These are phyloP conservation scores for Cotesia chilonis DNA, from an alignment of 1,140 invertebrate species.

Conservation along the genomic window DNA sequence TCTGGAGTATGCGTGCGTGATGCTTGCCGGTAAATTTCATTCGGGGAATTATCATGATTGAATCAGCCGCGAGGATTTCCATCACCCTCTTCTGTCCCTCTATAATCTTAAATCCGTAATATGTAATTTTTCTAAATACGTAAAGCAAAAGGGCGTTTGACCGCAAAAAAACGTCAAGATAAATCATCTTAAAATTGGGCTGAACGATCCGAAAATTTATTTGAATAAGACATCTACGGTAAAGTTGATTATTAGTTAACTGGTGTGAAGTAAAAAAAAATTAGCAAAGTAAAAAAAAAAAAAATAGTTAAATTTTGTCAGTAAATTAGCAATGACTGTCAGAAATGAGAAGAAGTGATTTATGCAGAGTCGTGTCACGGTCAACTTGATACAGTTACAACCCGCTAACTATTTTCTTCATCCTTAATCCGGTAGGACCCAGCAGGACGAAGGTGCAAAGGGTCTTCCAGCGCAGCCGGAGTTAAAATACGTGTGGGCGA, in stretches of 20 bases:
- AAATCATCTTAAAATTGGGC: no score
- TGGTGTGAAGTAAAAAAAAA: no score
- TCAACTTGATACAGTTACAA: slow-evolving; percentile 65
- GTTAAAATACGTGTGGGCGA: slow-evolving; percentile 26
- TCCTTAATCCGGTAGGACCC: slow-evolving; percentile 15
- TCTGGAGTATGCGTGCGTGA: slow-evolving; percentile 57
- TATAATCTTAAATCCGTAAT: neutral
- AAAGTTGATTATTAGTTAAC: no score
- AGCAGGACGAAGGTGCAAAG: neutral
- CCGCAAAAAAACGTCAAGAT: no score
- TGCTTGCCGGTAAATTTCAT: slow-evolving; percentile 66
- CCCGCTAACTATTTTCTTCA: slow-evolving; percentile 51
- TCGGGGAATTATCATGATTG: slow-evolving; percentile 67
- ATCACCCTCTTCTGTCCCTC: slow-evolving; percentile 19
- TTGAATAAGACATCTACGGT: no score
- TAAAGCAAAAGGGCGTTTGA: neutral
- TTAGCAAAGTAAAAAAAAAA: neutral
- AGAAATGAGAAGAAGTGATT: slow-evolving; percentile 53
- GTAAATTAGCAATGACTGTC: neutral
- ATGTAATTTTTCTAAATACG: neutral
- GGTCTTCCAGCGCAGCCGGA: neutral
- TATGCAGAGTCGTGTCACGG: slow-evolving; percentile 61
- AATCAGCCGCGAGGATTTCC: slow-evolving; percentile 56
- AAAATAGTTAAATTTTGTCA: neutral
- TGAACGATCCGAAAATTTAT: no score